phyloP scores from a whole-genome alignment of 2,888 invertebrate species.

The Punctoribates punctum region DNA sequence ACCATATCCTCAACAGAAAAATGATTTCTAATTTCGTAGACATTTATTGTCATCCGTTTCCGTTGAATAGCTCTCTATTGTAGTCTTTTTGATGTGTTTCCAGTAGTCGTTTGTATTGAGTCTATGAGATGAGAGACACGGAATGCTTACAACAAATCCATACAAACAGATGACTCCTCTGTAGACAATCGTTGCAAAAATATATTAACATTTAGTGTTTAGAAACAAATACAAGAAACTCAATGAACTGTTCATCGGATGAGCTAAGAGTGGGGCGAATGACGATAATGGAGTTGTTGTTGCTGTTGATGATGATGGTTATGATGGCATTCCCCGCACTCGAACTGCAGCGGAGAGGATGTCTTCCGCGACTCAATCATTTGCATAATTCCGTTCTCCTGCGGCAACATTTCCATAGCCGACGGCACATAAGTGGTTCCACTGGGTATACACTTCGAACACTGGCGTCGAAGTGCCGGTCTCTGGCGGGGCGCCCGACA shows the following conservation, averaged over 20 bases:
- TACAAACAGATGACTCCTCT: background rate
- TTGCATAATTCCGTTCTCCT: conserved; percentile 64
- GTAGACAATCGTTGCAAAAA: conserved; percentile 11
- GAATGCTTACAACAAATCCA: conserved; percentile 1
- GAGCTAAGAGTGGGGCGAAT: conserved; percentile 22
- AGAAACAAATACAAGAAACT: background rate
- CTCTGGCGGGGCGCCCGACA: conserved; percentile 72
- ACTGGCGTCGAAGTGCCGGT: conserved; percentile 72
- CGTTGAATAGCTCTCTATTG: background rate
- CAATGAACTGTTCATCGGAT: background rate
- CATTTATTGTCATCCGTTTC: conserved; percentile 22
- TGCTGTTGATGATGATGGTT: conserved; percentile 10
- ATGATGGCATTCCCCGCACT: conserved; percentile 38
- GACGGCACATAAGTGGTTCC: conserved; percentile 23
- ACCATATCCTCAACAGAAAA: conserved; percentile 11
- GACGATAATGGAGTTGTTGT: background rate
- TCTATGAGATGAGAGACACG: background rate
- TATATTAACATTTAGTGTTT: conserved; percentile 4
- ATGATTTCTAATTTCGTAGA: conserved; percentile 5
- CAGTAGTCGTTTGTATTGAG: background rate
- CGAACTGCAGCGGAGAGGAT: conserved; percentile 51
- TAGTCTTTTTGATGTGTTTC: background rate
- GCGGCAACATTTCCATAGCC: conserved; percentile 49
- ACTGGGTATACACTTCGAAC: conserved; percentile 62
- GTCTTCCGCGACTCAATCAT: conserved; percentile 65